Evolutionary conservation across 2,113 vertebrate genomes (phyloP).

Genomic region (Dermatemys mawii): DNA sequence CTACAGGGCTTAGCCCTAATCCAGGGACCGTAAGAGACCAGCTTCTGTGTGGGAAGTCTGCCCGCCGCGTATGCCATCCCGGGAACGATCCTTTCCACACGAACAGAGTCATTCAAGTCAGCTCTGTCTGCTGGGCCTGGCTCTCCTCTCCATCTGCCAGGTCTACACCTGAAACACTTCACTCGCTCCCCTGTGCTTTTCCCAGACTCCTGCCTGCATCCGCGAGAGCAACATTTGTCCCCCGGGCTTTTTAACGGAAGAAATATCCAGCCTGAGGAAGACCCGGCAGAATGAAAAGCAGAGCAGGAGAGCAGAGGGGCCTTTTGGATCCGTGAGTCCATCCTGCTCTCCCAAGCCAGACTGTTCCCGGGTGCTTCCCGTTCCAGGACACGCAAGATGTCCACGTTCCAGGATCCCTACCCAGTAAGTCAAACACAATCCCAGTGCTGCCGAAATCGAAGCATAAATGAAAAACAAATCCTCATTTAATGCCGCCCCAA

Average conservation of each 20-base stretch:
- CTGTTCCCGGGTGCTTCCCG: too few relatives aligned
- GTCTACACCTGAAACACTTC: not conserved
- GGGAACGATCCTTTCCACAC: not conserved
- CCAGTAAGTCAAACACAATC: not conserved
- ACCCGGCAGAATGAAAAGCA: not conserved
- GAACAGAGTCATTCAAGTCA: not conserved
- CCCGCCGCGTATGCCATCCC: not conserved
- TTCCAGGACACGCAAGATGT: too few relatives aligned
- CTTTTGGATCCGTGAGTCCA: not conserved
- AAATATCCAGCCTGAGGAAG: not conserved
- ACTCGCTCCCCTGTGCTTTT: not conserved
- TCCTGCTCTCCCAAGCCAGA: not conserved
- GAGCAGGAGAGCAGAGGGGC: too few relatives aligned
- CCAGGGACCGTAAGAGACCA: not conserved
- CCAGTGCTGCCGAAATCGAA: accelerated
- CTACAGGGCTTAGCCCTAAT: not conserved
- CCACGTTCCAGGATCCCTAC: not conserved
- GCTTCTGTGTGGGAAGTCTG: not conserved
- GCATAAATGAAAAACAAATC: conserved; percentile 36
- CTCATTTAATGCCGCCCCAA: not conserved
- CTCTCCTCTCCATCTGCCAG: not conserved
- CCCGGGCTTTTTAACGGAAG: not conserved
- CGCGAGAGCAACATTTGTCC: too few relatives aligned
- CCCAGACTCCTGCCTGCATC: too few relatives aligned
- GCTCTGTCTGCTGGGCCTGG: not conserved